Evolutionary conservation across 2,888 invertebrate genomes (phyloP), one percentile per base, ranked within the genome.

Genomic region (Achlya flavicornis): DNA sequence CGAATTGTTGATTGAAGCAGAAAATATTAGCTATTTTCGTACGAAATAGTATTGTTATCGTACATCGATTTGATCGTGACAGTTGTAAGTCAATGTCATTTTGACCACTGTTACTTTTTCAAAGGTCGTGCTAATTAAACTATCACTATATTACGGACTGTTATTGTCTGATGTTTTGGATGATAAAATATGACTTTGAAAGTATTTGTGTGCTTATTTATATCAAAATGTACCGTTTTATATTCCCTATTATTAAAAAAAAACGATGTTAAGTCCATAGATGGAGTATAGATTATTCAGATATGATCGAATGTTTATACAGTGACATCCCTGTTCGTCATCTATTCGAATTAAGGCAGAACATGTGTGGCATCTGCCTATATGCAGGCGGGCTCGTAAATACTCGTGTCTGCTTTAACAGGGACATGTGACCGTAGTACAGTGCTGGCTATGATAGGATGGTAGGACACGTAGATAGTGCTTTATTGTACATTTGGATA

Each of bases 281-380:
- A 35, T 35, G 35, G 4, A 35, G 6, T 35, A 35, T 35, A 35
- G 3, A 35, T 2, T 26, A 26, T 26, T 26, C 26, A 26, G 26
- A 26, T 2, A 26, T 26, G 26, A 26, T 26, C 2, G 26, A 26
- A 26, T 26, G 2, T 1, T 26, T 26, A 26, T 1, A 26, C 1
- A 3, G 71, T 66, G 75, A 4, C 86, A 92, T 69, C 92, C 92
- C 92, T 92, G 83, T 61, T 69, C 71, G 76, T 85, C 91, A 90
- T 93, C 91, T 90, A 92, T 92, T 91, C 87, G 89, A 91, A 92
- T 92, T 92, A 92, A 91, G 88, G 88, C 88, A 86, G 84, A 89
- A 85, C 91, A 92, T 92, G 91, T 91, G 91, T 91, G 92, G 91
- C 91, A 91, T 92, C 90, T 90, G 90, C 88, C 88, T 89, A 89